A percentile compares a stretch with the other conserved stretches of the same genome.
Conservation (phyloP, 30 jellyfish, hydroid and myxozoan genomes). For the Mastigias papua region DNA sequence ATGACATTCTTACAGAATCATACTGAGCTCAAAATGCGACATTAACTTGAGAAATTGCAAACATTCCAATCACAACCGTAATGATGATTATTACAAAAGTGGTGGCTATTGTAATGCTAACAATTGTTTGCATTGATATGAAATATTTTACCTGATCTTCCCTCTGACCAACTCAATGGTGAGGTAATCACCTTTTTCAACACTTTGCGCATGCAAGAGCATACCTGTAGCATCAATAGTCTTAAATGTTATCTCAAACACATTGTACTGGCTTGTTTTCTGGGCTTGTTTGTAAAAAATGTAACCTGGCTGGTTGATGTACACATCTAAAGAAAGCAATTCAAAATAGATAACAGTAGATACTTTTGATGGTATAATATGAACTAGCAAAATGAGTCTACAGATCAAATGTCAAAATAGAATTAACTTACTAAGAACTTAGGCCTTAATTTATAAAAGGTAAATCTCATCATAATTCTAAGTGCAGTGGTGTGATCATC, state of each 20-base stretch:
- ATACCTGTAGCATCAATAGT: constrained; percentile 96
- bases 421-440: too few relatives aligned
- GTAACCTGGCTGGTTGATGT: constrained; percentile 62
- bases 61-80: too few relatives aligned
- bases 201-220: constrained; percentile 84
- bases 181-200: constrained; percentile 78
- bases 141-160: constrained; percentile 80
- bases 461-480: too few relatives aligned
- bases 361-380: not conserved
- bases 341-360: not conserved
- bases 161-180: constrained; percentile 94
- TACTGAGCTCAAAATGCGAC: too few relatives aligned
- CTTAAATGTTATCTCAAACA: constrained; percentile 75
- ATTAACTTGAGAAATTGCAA: too few relatives aligned
- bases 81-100: too few relatives aligned
- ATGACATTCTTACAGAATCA: not conserved
- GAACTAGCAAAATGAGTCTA: too few relatives aligned
- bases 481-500: too few relatives aligned
- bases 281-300: constrained; percentile 71
- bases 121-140: not conserved
- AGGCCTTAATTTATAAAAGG: too few relatives aligned
- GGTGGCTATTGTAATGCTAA: too few relatives aligned
- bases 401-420: too few relatives aligned
- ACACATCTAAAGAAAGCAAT: constrained; percentile 20
- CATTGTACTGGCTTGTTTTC: constrained; percentile 85